phyloP scores from a whole-genome alignment of 2,113 vertebrate genomes.

The Piprites chloris region DNA sequence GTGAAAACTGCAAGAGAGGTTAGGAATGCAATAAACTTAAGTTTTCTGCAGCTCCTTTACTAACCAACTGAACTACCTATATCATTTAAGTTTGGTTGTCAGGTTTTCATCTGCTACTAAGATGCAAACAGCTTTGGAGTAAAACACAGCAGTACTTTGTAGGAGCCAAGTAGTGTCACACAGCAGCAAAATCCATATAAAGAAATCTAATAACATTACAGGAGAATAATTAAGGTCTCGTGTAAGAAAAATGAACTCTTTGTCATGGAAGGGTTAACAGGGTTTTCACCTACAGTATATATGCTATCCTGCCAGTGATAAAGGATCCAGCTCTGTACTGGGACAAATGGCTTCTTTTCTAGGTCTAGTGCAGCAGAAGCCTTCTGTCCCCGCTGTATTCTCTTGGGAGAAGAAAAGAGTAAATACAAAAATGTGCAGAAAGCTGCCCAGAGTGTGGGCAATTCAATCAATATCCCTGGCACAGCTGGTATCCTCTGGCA shows the following conservation, averaged over 20 bases:
- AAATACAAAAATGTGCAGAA: not conserved
- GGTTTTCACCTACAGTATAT: not conserved
- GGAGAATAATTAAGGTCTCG: not conserved
- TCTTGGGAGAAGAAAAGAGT: not conserved
- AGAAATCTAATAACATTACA: not conserved
- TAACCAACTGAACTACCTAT: not conserved
- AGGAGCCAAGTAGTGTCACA: not conserved
- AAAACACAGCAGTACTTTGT: not conserved
- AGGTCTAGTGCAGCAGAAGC: not conserved
- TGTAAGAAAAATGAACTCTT: not conserved
- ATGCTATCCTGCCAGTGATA: not conserved
- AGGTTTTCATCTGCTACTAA: not conserved
- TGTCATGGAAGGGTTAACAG: not conserved
- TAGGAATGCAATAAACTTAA: not conserved
- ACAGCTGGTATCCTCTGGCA: not conserved
- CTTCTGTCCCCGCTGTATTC: accelerated
- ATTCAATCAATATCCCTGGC: not conserved
- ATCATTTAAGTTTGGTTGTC: not conserved
- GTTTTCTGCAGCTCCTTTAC: not conserved
- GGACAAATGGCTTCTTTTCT: not conserved
- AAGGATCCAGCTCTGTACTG: not conserved
- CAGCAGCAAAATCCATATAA: not conserved
- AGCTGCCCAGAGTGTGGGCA: not conserved
- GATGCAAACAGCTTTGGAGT: not conserved
- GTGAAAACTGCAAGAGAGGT: not conserved